phyloP scores from a whole-genome alignment of 2,888 invertebrate genomes.

The Rhodophaea formosa region DNA sequence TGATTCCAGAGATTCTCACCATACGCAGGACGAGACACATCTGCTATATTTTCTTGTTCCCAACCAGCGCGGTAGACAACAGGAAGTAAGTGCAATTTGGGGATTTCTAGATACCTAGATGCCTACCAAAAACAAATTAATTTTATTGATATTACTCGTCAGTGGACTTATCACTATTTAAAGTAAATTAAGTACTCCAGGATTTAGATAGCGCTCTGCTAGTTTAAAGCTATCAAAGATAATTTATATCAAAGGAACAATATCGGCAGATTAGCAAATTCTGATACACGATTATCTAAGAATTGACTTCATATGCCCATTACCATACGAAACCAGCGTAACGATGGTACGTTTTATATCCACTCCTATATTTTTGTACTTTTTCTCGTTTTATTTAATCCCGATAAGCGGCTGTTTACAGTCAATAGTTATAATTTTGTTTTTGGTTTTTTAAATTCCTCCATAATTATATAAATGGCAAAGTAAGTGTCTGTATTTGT shows the following conservation, averaged over 20 bases:
- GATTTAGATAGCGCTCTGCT: not conserved
- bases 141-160: not conserved
- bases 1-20: too few species aligned
- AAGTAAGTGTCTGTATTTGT: too few species aligned
- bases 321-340: constrained; percentile 43
- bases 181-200: not conserved
- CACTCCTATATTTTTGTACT: not conserved
- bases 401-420: not conserved
- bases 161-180: not conserved
- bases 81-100: not conserved
- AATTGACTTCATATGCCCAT: constrained; percentile 25
- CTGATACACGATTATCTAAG: not conserved
- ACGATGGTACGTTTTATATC: constrained; percentile 55
- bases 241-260: constrained; percentile 10
- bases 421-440: not conserved
- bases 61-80: not conserved
- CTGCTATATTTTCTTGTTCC: too few species aligned
- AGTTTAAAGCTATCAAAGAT: not conserved
- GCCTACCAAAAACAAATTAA: not conserved
- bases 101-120: not conserved
- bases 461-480: too few species aligned
- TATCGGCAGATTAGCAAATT: constrained; percentile 9
- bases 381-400: not conserved
- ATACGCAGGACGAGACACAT: too few species aligned
- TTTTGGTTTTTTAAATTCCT: too few species aligned